Evolutionary conservation across 1,140 invertebrate species (phyloP), one percentile per base, ranked within the genome.

Genomic region (Araneus ventricosus): DNA sequence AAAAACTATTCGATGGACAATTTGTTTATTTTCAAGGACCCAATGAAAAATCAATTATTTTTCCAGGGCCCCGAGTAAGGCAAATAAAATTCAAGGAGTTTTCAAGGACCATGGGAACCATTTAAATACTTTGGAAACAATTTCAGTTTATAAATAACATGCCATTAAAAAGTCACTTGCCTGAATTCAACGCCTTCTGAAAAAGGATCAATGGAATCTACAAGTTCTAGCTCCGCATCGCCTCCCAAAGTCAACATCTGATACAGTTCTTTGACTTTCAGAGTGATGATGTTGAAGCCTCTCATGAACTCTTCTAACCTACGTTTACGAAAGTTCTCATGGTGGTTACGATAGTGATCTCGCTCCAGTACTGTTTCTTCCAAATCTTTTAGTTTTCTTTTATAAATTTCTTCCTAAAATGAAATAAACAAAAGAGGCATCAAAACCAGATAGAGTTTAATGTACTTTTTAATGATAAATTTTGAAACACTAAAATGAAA

Each of bases 161-260:
- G 6, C 37, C 45, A n/a, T n/a, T 22, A 61, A 24, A 88, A 88
- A 57, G 27, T 52, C 30, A 0, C 94, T 95, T 95, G 97, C 97
- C 97, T 98, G 95, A 99, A 99, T n/a, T 97, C 97, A 88, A 99
- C 97, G 85, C 99, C 99, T 95, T 99, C 99, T 0, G 97, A 97
- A 95, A 99, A 99, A 0, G 99, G 99, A 96, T 99, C 98, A 87
- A 99, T 96, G 0, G 98, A 98, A 95, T 99, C 99, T 0, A 99
- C 97, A 17, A 99, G 96, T 95, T 99, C 99, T 8, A 99, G 96
- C 94, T 99, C 99, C 0, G 99, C 99, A 96, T 99, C 99, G 8
- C 99, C 99, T n/a, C 97, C 99, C 0, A 99, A 95, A 0, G 99
- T 99, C 27, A 99, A 99, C 98, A 99, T 99, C 95, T 99, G 98